Percentiles rank a stretch among this genome's conserved stretches.
phyloP scores from a whole-genome alignment of 1,140 invertebrate species.

The Solen grandis region DNA sequence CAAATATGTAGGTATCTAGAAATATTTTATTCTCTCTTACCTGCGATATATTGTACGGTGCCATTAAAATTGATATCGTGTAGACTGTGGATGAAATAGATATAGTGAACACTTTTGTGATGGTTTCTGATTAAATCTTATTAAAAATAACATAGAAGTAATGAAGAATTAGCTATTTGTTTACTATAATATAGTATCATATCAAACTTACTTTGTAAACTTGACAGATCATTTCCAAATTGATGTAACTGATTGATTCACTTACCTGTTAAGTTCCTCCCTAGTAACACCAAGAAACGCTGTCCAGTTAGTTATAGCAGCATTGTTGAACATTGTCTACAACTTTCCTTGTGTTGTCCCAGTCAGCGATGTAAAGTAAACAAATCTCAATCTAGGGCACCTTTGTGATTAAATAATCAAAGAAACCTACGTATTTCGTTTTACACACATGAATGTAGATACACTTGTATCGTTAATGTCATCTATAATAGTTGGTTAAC shows the following conservation, averaged over 20 bases:
- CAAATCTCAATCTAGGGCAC: conserved; percentile 42
- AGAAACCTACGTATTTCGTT: background rate
- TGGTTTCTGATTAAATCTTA: no score
- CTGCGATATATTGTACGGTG: conserved; percentile 89
- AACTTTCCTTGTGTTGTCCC: conserved; percentile 86
- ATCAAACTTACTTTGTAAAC: no score
- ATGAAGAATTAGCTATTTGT: no score
- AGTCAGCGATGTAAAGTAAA: conserved; percentile 75
- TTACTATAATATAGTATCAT: no score
- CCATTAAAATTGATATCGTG: conserved; percentile 92
- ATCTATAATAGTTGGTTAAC: no score
- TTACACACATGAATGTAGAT: background rate
- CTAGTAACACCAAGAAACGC: conserved; percentile 85
- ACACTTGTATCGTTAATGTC: no score
- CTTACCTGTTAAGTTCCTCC: conserved; percentile 84
- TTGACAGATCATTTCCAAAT: no score
- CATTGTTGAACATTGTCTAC: conserved; percentile 87
- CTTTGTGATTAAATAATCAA: background rate
- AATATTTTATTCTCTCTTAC: conserved; percentile 9
- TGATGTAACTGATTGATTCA: no score
- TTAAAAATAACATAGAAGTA: no score
- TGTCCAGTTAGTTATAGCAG: conserved; percentile 84
- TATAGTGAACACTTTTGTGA: no score
- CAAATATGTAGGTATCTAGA: background rate
- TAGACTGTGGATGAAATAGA: no score